Evolutionary conservation across 2,797 vertebrate genomes (phyloP).

Genomic region (Peromyscus attwateri): DNA sequence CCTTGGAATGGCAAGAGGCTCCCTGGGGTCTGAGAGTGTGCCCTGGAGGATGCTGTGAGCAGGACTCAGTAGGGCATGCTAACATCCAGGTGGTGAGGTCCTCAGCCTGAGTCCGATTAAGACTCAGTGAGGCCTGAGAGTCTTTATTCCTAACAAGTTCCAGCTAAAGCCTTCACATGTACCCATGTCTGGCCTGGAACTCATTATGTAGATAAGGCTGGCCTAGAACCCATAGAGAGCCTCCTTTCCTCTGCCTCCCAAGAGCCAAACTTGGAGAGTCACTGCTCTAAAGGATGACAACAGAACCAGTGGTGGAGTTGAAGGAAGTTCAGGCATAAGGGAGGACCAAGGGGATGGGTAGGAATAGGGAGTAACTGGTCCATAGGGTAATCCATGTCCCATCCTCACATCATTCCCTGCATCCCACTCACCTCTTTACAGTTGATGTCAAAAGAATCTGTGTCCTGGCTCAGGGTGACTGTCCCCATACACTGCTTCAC

Average conservation of each 20-base stretch:
- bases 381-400: not conserved
- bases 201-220: not conserved
- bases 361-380: not conserved
- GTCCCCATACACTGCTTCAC: slow-evolving; percentile 55
- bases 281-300: not conserved
- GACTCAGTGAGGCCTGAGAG: not conserved
- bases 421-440: slow-evolving; percentile 66
- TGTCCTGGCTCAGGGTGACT: not conserved
- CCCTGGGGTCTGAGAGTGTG: not conserved
- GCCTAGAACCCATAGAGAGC: not conserved
- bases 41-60: not conserved
- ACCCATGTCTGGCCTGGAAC: not conserved
- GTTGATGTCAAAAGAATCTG: not conserved
- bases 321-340: not conserved
- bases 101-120: not conserved
- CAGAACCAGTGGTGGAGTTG: not conserved
- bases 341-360: too few species aligned
- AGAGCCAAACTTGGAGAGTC: not conserved
- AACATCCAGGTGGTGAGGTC: not conserved
- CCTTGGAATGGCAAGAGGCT: not conserved
- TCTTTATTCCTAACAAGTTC: not conserved
- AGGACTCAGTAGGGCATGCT: not conserved
- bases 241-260: not conserved
- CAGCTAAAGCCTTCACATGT: not conserved
- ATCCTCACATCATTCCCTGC: too few species aligned